Base-by-base conservation (phyloP, 2,888 invertebrate genomes). In the Poecilobothrus nobilitatus region DNA sequence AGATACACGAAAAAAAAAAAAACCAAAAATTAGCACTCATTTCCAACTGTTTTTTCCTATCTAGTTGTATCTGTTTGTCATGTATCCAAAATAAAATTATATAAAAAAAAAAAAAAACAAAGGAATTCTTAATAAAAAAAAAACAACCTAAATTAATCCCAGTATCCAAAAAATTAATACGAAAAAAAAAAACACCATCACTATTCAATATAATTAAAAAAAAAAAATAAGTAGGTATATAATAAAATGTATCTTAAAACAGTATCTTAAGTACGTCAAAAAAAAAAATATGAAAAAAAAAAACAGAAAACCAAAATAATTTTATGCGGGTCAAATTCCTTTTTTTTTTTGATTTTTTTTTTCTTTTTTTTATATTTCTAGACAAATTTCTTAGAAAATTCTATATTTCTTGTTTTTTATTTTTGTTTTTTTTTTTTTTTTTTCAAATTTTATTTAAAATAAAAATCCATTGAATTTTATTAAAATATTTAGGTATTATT, bases 331-430 rank as follows among this genome's bases (percentile, higher is more conserved):
- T 53, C 53, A 18, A 27, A 27, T 27, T 4, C 5, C 27, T 27
- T 27, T 27, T 27, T 27, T 27, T 27, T 27, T 27, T 27, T n/a
- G n/a, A n/a, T n/a, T 27, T 27, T 27, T 27, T 5, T 27, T 27
- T 4, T 27, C 27, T 4, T 27, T 27, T 27, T 15, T 53, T 53
- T 53, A 6, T 18, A 53, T 53, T 12, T 53, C 53, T 53, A 53
- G 53, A 53, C 53, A 53, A 53, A 18, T 53, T 53, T 53, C 53
- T 53, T 53, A 53, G 53, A 53, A 53, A 44, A n/a, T n/a, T n/a
- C n/a, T n/a, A n/a, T n/a, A n/a, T n/a, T n/a, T n/a, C n/a, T 15
- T 10, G 12, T 44, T 44, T 15, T 44, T 44, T 44, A 44, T 34
- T n/a, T n/a, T n/a, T n/a, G n/a, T n/a, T n/a, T n/a, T n/a, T n/a